Percentiles rank a stretch among this genome's conserved stretches.
These are phyloP conservation scores for Laspeyria flexula DNA, from an alignment of 2,888 invertebrate genomes.

Conservation along the genomic window DNA sequence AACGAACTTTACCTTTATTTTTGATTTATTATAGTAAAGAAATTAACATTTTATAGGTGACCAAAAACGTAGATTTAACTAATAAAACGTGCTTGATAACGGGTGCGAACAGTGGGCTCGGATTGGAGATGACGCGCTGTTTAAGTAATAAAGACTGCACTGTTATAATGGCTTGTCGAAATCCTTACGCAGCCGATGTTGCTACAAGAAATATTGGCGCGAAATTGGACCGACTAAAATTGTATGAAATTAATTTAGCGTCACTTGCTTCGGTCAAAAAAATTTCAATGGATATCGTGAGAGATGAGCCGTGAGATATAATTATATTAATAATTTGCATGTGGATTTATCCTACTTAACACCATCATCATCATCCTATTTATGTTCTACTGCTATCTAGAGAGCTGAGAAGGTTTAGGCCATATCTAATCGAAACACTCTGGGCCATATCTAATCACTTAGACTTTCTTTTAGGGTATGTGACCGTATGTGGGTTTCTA, in stretches of 20 bases:
- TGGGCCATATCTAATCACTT: too few relatives aligned
- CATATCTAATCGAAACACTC: too few relatives aligned
- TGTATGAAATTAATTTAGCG: conserved; percentile 69
- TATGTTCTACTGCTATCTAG: too few relatives aligned
- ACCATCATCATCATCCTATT: too few relatives aligned
- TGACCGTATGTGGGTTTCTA: too few relatives aligned
- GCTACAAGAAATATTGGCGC: conserved; percentile 55
- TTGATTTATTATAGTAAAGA: too few relatives aligned
- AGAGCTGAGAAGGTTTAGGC: too few relatives aligned
- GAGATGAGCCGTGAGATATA: conserved; percentile 54
- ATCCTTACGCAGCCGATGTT: conserved; percentile 86
- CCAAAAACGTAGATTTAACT: conserved; percentile 93
- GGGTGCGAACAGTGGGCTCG: conserved; percentile 98
- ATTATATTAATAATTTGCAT: not conserved
- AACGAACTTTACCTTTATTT: too few relatives aligned
- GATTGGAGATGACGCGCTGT: conserved; percentile 94
- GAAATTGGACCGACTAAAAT: conserved; percentile 50
- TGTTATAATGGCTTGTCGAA: conserved; percentile 94
- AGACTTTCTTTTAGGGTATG: too few relatives aligned
- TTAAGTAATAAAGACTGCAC: conserved; percentile 93
- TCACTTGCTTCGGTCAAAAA: conserved; percentile 72
- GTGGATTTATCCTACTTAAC: too few relatives aligned
- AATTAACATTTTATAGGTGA: conserved; percentile 74
- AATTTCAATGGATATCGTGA: conserved; percentile 60
- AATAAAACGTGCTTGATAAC: conserved; percentile 94